These are phyloP conservation scores for Sesia apiformis DNA, from an alignment of 2,888 invertebrate genomes.

Conservation along the genomic window DNA sequence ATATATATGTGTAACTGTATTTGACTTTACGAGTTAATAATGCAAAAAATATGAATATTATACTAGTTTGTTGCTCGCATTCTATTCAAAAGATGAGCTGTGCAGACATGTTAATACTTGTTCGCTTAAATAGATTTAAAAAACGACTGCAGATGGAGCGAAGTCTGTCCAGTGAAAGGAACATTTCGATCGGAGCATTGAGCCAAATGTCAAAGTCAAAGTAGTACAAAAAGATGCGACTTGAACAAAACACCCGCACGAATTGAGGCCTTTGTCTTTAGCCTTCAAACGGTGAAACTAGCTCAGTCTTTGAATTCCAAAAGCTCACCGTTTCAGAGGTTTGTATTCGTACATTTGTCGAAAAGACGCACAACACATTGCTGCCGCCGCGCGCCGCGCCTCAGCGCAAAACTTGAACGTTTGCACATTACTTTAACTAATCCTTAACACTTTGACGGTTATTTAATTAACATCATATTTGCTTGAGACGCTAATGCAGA, in stretches of 20 bases:
- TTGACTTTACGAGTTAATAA: not conserved
- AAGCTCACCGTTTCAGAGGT: slow-evolving; percentile 22
- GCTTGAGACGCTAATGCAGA: too few relatives aligned
- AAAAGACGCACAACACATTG: slow-evolving; percentile 33
- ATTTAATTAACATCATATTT: slow-evolving; percentile 12
- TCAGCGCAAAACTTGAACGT: slow-evolving; percentile 31
- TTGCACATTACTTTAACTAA: slow-evolving; percentile 24
- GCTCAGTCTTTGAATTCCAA: slow-evolving; percentile 39
- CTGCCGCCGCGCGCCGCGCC: slow-evolving; percentile 15
- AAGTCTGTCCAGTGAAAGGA: not conserved
- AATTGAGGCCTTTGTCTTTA: slow-evolving; percentile 20
- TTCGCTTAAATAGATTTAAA: not conserved
- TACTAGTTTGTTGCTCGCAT: too few relatives aligned
- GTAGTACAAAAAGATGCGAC: not conserved
- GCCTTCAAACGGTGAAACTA: slow-evolving; percentile 19
- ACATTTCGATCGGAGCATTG: not conserved
- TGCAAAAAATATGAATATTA: not conserved
- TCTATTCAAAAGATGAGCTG: not conserved
- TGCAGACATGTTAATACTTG: not conserved
- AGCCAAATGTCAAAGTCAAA: slow-evolving; percentile 8
- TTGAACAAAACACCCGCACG: not conserved
- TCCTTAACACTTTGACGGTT: slow-evolving; percentile 15
- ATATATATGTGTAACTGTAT: not conserved
- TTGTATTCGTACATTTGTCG: slow-evolving; percentile 10
- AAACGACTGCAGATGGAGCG: not conserved